Base-by-base conservation (phyloP, 2,113 vertebrate genomes). In the Mus spicilegus region DNA sequence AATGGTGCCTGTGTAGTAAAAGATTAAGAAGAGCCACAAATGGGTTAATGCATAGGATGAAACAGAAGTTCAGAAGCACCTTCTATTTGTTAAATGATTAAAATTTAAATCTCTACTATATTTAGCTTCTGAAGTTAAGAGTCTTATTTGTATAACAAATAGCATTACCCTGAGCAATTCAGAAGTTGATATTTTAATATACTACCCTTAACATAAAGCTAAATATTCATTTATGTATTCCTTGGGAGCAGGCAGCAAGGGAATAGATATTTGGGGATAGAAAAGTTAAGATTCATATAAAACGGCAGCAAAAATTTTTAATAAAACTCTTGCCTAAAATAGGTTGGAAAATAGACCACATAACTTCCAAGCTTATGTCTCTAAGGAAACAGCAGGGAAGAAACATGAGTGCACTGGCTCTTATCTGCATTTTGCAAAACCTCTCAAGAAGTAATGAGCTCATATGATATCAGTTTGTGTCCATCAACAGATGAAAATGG, bases 71-170 rank as follows among this genome's bases (percentile, higher is more conserved):
- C 24, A 67, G 51, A 86, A 67, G 28, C 4, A 81, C 7, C 11
- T 42, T 80, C n/a, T 87, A 78, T 36, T 56, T 84, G 39, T 42
- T 65, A 87, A 2, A 13, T 65, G 22, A 81, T 28, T 90, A 93
- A 93, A 94, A 80, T 75, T 24, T 93, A 90, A 61, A 90, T 87
- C 80, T 90, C n/a, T 87, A 69, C 72, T 81, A 51, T 87, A 86
- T 49, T 75, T 87, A 95, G 19, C 19, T 90, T 81, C 24, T 87
- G 16, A 95, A 80, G 20, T 75, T 93, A 17, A 13, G 16, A 87
- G 20, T 39, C 13, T 75, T 61, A 81, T 61, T 69, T 80, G 46
- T 61, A 80, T 28, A 92, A 20, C 42, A 85, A 89, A 89, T 49
- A 89, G 22, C 63, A 63, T 77, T 82, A 65, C 17, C 16, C 63